Conservation (phyloP, 1,140 invertebrate species). For the Solen grandis region DNA sequence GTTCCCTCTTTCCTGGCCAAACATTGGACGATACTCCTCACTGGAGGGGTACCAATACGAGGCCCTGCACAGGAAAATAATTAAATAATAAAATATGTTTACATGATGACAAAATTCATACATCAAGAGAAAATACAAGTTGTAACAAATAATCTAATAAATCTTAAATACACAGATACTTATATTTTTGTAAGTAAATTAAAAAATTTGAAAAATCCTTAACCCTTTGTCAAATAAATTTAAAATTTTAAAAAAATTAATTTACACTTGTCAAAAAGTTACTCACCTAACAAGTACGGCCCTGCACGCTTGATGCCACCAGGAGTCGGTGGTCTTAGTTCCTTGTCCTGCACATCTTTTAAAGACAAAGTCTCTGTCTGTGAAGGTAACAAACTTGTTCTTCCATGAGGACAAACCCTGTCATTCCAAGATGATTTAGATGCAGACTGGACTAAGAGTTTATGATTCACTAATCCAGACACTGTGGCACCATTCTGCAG, state of each 20-base stretch:
- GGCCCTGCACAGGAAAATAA: constrained; percentile 82
- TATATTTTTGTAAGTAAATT: too few species aligned
- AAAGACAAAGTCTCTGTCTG: neutral
- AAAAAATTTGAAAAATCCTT: too few species aligned
- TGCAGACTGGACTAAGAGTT: neutral
- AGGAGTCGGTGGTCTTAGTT: constrained; percentile 38
- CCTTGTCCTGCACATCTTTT: neutral
- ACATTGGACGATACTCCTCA: constrained; percentile 90
- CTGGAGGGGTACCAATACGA: constrained; percentile 87
- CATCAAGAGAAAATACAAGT: neutral
- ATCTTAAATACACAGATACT: neutral
- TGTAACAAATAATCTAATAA: neutral
- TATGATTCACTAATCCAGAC: neutral
- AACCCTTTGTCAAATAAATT: too few species aligned
- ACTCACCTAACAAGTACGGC: constrained; percentile 86
- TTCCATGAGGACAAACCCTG: neutral
- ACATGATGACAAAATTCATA: neutral
- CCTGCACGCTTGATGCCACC: constrained; percentile 84
- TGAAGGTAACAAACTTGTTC: neutral
- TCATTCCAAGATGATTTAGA: neutral
- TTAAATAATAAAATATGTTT: neutral
- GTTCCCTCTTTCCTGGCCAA: constrained; percentile 88
- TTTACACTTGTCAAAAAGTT: too few species aligned
- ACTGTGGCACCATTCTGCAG: too few species aligned
- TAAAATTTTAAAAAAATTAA: too few species aligned